These are phyloP conservation scores for Tinea trinotella DNA, from an alignment of 2,888 invertebrate species.

Conservation along the genomic window DNA sequence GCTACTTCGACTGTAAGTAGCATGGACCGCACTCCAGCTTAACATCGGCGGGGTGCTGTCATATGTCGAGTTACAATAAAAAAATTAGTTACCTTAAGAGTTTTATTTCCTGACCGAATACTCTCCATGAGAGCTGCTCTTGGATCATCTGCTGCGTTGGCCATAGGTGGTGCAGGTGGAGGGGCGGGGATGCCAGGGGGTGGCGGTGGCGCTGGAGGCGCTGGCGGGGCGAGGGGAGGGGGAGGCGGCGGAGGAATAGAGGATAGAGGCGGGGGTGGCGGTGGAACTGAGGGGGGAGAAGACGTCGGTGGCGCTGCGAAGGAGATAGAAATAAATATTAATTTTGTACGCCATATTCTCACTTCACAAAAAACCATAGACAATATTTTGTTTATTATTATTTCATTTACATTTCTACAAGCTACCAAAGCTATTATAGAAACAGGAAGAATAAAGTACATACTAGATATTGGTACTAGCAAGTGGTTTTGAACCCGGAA, in stretches of 20 bases:
- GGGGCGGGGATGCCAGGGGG: slow-evolving; percentile 40
- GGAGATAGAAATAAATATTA: neutral
- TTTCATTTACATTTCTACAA: too few species aligned
- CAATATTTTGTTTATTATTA: too few species aligned
- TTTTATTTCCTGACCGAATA: slow-evolving; percentile 83
- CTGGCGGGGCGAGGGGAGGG: slow-evolving; percentile 43
- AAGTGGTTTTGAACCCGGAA: too few species aligned
- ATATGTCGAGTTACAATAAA: too few species aligned
- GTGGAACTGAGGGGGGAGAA: slow-evolving; percentile 39
- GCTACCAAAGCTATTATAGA: too few species aligned
- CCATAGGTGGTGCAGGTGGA: slow-evolving; percentile 35
- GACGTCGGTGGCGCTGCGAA: slow-evolving; percentile 33
- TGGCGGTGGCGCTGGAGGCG: slow-evolving; percentile 34
- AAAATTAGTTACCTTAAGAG: slow-evolving; percentile 75
- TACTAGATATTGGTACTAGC: too few species aligned
- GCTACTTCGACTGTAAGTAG: too few species aligned
- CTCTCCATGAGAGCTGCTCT: slow-evolving; percentile 86
- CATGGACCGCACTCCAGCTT: too few species aligned
- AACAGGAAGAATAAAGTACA: too few species aligned
- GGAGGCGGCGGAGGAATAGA: slow-evolving; percentile 38
- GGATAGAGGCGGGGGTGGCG: slow-evolving; percentile 35
- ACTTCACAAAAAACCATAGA: neutral
- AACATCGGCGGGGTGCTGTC: too few species aligned
- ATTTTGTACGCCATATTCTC: neutral
- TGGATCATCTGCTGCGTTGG: slow-evolving; percentile 54